Evolutionary conservation across 1,140 invertebrate species (phyloP).

Genomic region (Drosophila yakuba): DNA sequence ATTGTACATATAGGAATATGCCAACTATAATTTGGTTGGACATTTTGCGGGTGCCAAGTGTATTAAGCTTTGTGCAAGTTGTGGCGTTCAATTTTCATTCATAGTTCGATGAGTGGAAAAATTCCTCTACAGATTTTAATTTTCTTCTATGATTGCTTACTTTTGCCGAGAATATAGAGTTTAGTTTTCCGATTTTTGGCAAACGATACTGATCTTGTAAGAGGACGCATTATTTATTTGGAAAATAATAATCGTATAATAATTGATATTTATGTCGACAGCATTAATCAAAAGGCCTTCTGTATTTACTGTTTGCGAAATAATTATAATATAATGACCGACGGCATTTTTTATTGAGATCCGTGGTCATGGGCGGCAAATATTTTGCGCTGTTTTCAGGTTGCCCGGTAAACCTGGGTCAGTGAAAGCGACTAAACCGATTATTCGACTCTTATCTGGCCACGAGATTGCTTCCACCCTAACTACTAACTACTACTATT

Average conservation of each 20-base stretch:
- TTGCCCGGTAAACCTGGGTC: slow-evolving; percentile 3
- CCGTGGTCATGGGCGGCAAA: not conserved
- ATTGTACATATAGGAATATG: slow-evolving; percentile 11
- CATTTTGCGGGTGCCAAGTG: slow-evolving; percentile 8
- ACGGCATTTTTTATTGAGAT: not conserved
- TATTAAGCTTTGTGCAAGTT: not conserved
- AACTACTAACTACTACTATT: not conserved
- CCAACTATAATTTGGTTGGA: slow-evolving; percentile 31
- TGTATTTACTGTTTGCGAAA: too few relatives aligned
- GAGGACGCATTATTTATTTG: not conserved
- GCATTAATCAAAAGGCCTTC: too few relatives aligned
- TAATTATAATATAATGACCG: not conserved
- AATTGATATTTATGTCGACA: too few relatives aligned
- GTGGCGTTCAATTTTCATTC: slow-evolving; percentile 16
- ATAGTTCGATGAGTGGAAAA: slow-evolving; percentile 18
- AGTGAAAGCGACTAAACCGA: slow-evolving; percentile 16
- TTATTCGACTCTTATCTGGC: slow-evolving; percentile 24
- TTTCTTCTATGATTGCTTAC: not conserved
- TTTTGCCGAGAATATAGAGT: not conserved
- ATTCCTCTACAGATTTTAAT: not conserved
- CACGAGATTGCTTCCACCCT: slow-evolving; percentile 23
- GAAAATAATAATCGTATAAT: too few relatives aligned
- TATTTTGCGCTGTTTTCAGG: not conserved
- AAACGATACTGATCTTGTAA: not conserved
- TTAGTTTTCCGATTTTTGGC: not conserved